phyloP scores from a whole-genome alignment of 2,113 vertebrate genomes.

The Calypte anna region DNA sequence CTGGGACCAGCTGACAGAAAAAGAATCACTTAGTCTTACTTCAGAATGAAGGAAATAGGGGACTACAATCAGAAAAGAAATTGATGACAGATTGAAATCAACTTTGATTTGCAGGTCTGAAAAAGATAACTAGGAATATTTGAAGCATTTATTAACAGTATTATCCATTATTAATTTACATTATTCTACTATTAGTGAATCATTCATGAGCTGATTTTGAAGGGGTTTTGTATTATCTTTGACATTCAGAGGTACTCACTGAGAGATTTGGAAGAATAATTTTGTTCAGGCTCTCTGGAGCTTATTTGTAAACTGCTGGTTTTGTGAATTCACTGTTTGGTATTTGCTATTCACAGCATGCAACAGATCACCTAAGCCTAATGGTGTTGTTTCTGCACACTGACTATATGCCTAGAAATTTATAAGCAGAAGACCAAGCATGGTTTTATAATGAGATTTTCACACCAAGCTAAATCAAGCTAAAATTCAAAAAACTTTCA shows the following conservation, averaged over 20 bases:
- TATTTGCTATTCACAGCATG: neutral
- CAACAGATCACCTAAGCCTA: neutral
- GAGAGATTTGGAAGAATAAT: neutral
- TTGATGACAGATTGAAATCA: neutral
- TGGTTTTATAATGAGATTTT: neutral
- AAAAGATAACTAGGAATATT: neutral
- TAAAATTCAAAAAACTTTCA: neutral
- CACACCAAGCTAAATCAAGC: neutral
- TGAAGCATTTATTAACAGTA: neutral
- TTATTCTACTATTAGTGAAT: neutral
- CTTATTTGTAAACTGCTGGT: constrained; percentile 9
- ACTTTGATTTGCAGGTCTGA: neutral
- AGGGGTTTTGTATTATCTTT: neutral
- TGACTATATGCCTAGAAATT: neutral
- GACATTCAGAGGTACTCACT: neutral
- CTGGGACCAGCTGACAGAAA: neutral
- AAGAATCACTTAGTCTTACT: neutral
- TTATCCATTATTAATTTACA: neutral
- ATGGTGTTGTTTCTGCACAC: neutral
- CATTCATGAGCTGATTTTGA: neutral
- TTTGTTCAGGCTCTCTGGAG: neutral
- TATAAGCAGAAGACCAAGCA: neutral
- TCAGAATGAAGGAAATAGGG: neutral
- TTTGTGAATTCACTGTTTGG: neutral
- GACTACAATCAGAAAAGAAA: neutral